Percentiles rank a stretch among this genome's conserved stretches.
Conservation (phyloP, 2,888 invertebrate genomes). For the Metellina segmentata region DNA sequence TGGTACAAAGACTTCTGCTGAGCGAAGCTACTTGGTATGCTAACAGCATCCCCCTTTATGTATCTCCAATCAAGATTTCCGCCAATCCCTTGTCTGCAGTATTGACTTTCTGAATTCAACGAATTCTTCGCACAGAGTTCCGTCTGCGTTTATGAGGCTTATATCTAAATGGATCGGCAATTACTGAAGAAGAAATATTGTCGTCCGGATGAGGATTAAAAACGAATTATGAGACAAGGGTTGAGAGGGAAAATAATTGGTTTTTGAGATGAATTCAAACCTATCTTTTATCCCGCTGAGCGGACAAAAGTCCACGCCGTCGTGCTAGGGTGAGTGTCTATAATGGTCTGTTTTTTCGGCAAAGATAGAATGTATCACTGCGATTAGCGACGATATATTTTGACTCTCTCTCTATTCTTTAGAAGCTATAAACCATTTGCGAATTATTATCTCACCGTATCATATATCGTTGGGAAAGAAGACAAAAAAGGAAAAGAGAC, state of each 20-base stretch:
- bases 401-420: conserved; percentile 43
- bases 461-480: conserved; percentile 36
- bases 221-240: conserved; percentile 74
- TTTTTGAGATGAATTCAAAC: conserved; percentile 46
- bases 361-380: conserved; percentile 53
- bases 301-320: conserved; percentile 56
- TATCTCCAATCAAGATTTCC: conserved; percentile 63
- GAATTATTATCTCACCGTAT: conserved; percentile 48
- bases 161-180: conserved; percentile 75
- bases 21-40: conserved; percentile 49
- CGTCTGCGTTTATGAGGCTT: conserved; percentile 61
- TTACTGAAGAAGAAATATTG: conserved; percentile 72
- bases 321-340: conserved; percentile 62
- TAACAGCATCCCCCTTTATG: conserved; percentile 36
- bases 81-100: conserved; percentile 56
- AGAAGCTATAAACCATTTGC: conserved; percentile 38
- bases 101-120: conserved; percentile 54
- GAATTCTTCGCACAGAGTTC: conserved; percentile 28
- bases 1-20: conserved; percentile 17
- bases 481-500: conserved; percentile 35
- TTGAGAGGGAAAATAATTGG: conserved; percentile 73
- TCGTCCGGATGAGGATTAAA: conserved; percentile 65
- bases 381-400: conserved; percentile 55
- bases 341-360: conserved; percentile 53
- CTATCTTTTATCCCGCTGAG: conserved; percentile 55